Base-by-base conservation (phyloP, 2,113 vertebrate genomes). In the Lontra canadensis region DNA sequence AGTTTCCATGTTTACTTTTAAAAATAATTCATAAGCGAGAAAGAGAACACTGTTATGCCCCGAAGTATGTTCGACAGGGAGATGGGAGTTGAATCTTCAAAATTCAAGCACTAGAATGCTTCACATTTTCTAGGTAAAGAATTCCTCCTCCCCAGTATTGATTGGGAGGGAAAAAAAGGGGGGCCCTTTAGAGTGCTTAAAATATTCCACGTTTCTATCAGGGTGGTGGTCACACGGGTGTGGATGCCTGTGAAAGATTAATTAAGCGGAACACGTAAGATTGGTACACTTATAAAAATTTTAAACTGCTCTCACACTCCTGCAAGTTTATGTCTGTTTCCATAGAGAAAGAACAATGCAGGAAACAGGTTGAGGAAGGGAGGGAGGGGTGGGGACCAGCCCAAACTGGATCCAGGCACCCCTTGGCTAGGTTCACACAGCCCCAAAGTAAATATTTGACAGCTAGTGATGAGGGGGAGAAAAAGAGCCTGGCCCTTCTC, bases 361-460 rank as follows among this genome's bases (percentile, higher is more conserved):
- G 44, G 86, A 94, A 97, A 71, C 55, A 36, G 18, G 31, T 18
- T 34, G 82, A 97, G 96, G 96, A 88, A 82, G 67, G 65, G 14
- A 55, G 55, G 29, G 47, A 90, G 29, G 61, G 93, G 49, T 55
- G 88, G 76, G 42, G 61, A 89, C 47, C 23, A 34, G 3, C 39
- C 59, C 67, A 29, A 47, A 39, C 47, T n/a, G 61, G 74, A 82
- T 42, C 0, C 0, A 17, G 36, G 82, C 55, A 47, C 79, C 42
- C 42, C 59, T 71, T 29, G 26, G 55, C 63, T 79, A 49, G 78
- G 47, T 93, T 97, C 82, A 76, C 57, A 79, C 89, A 96, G 92
- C 93, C 86, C 71, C 69, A 78, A 83, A 97, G 92, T 96, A 95
- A 97, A 97, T 95, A 87, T 97, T 97, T 97, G 92, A 80, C 79